Percentiles rank a stretch among this genome's conserved stretches.
These are phyloP conservation scores for Ormyrus pomaceus DNA, from an alignment of 2,888 invertebrate species.

Conservation along the genomic window DNA sequence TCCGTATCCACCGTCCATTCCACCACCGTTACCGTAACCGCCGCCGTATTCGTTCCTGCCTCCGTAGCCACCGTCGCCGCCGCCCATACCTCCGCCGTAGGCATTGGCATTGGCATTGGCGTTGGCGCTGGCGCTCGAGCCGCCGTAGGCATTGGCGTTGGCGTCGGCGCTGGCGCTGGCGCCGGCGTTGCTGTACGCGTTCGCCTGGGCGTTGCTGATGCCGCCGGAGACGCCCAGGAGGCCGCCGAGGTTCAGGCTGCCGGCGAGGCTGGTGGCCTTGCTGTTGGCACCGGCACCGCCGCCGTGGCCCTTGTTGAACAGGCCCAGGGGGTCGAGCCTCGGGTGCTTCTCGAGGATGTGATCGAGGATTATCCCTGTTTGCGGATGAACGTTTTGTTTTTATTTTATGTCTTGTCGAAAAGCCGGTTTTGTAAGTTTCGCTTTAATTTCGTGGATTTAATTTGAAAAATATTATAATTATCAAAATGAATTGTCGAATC, in stretches of 20 bases:
- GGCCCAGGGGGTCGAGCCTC: constrained; percentile 67
- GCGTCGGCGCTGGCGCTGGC: constrained; percentile 52
- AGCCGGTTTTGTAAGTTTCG: too few relatives aligned
- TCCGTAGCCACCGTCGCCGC: not conserved
- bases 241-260: constrained; percentile 63
- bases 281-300: constrained; percentile 55
- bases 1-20: not conserved
- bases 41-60: constrained; percentile 14
- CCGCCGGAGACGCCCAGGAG: constrained; percentile 64
- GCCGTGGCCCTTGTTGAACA: constrained; percentile 59
- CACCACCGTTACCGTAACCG: not conserved
- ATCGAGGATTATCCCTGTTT: constrained; percentile 39
- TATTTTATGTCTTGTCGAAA: too few relatives aligned
- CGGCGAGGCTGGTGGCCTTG: constrained; percentile 60
- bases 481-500: too few relatives aligned
- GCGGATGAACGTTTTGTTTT: too few relatives aligned
- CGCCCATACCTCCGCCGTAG: not conserved
- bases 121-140: not conserved
- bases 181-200: constrained; percentile 57
- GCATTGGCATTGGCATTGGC: not conserved
- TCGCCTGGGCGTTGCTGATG: constrained; percentile 61
- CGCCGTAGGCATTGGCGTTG: not conserved
- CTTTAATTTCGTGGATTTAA: too few relatives aligned
- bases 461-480: too few relatives aligned
- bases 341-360: constrained; percentile 47